A percentile compares a stretch with the other conserved stretches of the same genome.
Evolutionary conservation across 2,888 invertebrate genomes (phyloP).

Genomic region (Torymus auratus): DNA sequence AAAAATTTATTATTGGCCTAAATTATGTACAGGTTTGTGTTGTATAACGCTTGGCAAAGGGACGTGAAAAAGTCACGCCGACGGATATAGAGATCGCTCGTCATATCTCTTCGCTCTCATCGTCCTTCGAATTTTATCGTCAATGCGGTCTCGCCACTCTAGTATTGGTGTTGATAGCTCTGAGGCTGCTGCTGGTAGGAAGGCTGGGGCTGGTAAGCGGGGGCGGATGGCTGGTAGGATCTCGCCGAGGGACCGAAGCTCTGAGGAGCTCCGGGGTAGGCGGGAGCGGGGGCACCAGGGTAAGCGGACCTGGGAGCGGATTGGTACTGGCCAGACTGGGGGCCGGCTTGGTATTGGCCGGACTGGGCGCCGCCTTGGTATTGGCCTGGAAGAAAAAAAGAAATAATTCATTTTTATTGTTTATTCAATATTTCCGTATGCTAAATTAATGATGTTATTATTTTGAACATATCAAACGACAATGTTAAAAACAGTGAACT

Average conservation of each 20-base stretch:
- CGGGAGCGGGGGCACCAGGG: constrained; percentile 14
- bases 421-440: background rate
- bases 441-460: background rate
- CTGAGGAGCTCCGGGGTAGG: constrained; percentile 48
- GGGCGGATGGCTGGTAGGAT: constrained; percentile 37
- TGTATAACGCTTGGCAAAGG: constrained; percentile 18
- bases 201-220: constrained; percentile 42
- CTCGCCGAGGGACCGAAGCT: constrained; percentile 16
- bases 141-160: background rate
- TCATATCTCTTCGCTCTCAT: background rate
- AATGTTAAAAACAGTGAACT: background rate
- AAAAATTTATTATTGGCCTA: constrained; percentile 75
- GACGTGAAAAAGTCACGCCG: constrained; percentile 24
- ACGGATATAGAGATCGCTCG: constrained; percentile 18
- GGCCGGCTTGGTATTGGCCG: constrained; percentile 23
- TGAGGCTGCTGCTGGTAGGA: constrained; percentile 38
- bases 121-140: background rate
- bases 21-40: constrained; percentile 72
- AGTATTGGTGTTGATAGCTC: constrained; percentile 55
- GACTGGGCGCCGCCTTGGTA: constrained; percentile 41
- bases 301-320: constrained; percentile 19
- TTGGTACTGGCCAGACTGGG: constrained; percentile 37
- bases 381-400: constrained; percentile 41
- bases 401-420: background rate
- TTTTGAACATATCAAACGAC: no score